Percentiles rank a stretch among this genome's conserved stretches.
Evolutionary conservation across 2,888 invertebrate species (phyloP).

Genomic region (Cybosia mesomella): DNA sequence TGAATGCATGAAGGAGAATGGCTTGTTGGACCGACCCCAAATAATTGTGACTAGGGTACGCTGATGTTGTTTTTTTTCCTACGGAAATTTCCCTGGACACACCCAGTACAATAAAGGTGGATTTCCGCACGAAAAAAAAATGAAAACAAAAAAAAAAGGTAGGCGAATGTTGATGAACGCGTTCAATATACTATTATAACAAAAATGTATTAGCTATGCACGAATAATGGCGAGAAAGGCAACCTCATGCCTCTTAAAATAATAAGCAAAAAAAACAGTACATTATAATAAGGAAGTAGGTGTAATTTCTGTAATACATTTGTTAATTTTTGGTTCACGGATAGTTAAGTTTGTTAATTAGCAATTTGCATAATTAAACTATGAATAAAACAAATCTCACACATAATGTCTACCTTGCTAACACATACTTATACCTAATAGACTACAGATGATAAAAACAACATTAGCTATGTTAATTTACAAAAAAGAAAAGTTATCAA

Average conservation of each 20-base stretch:
- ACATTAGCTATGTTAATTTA: not conserved
- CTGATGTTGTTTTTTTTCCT: no score
- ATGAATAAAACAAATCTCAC: not conserved
- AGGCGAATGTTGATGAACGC: no score
- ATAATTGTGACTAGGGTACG: no score
- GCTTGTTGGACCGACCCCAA: no score
- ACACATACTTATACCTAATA: not conserved
- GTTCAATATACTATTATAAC: no score
- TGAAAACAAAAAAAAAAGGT: no score
- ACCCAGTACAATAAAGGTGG: no score
- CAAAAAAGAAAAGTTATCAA: conserved; percentile 3
- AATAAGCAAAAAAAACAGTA: not conserved
- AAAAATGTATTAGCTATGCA: no score
- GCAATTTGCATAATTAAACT: conserved; percentile 8
- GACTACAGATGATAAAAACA: not conserved
- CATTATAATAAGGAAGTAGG: not conserved
- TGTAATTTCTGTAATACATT: conserved; percentile 3
- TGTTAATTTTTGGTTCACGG: conserved; percentile 7
- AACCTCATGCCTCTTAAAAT: not conserved
- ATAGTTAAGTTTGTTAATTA: conserved; percentile 10
- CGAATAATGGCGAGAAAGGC: no score
- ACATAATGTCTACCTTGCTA: not conserved
- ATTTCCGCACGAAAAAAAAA: no score
- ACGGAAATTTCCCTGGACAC: no score
- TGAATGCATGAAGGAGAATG: no score